These are phyloP conservation scores for Heliothis peltigera DNA, from an alignment of 2,888 invertebrate genomes.

Conservation along the genomic window DNA sequence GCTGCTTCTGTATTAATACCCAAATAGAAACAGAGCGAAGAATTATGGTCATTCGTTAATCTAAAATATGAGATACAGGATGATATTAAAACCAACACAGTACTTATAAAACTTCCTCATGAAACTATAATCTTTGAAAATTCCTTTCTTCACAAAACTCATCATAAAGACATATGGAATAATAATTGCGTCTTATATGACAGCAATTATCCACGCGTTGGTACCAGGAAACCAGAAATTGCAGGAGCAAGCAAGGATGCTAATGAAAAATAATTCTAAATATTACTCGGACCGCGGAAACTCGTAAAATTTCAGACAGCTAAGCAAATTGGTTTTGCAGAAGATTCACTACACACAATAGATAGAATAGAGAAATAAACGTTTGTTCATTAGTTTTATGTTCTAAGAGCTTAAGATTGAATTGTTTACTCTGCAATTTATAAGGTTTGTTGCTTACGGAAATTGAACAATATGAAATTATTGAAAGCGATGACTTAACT, in stretches of 20 bases:
- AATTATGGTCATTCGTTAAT: no score
- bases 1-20: neutral
- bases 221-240: constrained; percentile 21
- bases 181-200: neutral
- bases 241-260: constrained; percentile 8
- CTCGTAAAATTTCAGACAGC: constrained; percentile 36
- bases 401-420: neutral
- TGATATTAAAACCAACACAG: neutral
- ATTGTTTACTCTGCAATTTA: neutral
- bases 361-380: neutral
- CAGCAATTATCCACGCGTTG: constrained; percentile 10
- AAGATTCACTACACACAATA: constrained; percentile 6
- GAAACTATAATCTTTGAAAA: neutral
- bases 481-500: no score
- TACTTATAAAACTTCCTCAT: neutral
- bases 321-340: constrained; percentile 5
- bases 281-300: constrained; percentile 31
- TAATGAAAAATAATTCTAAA: constrained; percentile 21
- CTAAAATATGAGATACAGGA: neutral
- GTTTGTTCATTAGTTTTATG: neutral
- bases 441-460: neutral
- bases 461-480: neutral
- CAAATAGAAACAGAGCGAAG: no score
- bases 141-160: neutral
- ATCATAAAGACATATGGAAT: constrained; percentile 4